Evolutionary conservation across 2,888 invertebrate species (phyloP).

Genomic region (Baronia brevicornis): DNA sequence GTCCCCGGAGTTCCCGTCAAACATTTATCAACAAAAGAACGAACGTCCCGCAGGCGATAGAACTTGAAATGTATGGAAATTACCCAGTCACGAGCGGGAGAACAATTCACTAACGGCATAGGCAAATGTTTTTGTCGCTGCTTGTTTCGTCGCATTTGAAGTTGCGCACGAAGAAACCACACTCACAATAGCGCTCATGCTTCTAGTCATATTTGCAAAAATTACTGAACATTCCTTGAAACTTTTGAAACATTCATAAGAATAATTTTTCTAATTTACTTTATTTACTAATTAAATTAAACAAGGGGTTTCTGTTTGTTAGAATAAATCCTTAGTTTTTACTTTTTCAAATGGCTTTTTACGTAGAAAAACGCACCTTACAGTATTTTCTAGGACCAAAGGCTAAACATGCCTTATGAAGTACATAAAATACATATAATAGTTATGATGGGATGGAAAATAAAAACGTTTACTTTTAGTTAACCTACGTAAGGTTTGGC

Average conservation of each 20-base stretch:
- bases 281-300: too few species aligned
- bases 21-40: slow-evolving; percentile 76
- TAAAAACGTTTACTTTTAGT: too few species aligned
- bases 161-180: slow-evolving; percentile 35
- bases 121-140: slow-evolving; percentile 74
- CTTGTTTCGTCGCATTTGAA: slow-evolving; percentile 64
- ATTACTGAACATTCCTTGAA: too few species aligned
- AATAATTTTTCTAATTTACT: too few species aligned
- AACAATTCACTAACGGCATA: slow-evolving; percentile 75
- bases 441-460: too few species aligned
- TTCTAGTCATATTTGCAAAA: slow-evolving; percentile 14
- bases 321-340: too few species aligned
- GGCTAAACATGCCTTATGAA: too few species aligned
- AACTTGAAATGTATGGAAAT: slow-evolving; percentile 76
- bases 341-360: not conserved
- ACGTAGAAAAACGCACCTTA: slow-evolving; percentile 7
- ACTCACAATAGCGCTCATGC: slow-evolving; percentile 16
- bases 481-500: too few species aligned
- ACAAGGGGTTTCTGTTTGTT: too few species aligned
- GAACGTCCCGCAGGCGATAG: slow-evolving; percentile 76
- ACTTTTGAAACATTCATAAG: too few species aligned
- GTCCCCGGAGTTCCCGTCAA: slow-evolving; percentile 75
- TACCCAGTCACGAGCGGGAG: slow-evolving; percentile 73
- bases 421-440: too few species aligned
- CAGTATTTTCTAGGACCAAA: slow-evolving; percentile 9